A percentile compares a stretch with the other conserved stretches of the same genome.
phyloP scores from a whole-genome alignment of 2,113 vertebrate genomes.

The Xiphorhynchus elegans region DNA sequence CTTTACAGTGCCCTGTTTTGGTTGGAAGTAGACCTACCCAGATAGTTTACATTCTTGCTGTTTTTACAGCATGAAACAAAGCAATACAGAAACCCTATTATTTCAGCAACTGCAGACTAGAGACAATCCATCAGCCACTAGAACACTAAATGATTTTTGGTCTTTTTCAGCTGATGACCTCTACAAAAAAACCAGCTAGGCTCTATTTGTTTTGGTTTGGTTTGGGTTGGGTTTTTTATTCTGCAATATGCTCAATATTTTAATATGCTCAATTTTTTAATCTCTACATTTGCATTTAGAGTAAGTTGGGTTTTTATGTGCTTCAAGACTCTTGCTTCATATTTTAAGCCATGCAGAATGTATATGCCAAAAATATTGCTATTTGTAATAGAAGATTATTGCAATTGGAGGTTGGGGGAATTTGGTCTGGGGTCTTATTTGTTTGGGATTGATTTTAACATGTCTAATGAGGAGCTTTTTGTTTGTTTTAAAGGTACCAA shows the following conservation, averaged over 20 bases:
- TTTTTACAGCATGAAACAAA: background rate
- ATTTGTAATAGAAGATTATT: background rate
- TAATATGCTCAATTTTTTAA: background rate
- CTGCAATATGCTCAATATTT: background rate
- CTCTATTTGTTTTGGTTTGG: background rate
- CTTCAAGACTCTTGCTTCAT: background rate
- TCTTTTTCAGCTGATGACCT: background rate
- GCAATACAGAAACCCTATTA: background rate
- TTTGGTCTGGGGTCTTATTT: background rate
- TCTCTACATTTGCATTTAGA: background rate
- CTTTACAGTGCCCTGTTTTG: background rate
- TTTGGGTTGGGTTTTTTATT: background rate
- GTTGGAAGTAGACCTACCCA: background rate
- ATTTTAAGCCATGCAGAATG: background rate
- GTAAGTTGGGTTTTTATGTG: background rate
- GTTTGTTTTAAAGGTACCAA: background rate
- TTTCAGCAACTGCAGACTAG: background rate
- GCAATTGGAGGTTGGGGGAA: background rate
- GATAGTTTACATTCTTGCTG: background rate
- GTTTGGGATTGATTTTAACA: background rate
- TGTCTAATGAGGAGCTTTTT: background rate
- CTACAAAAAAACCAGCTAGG: background rate
- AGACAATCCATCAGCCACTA: background rate
- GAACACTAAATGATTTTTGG: background rate
- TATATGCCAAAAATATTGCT: background rate